A percentile compares a stretch with the other conserved stretches of the same genome.
Evolutionary conservation across 1,140 invertebrate species (phyloP).

Genomic region (Drosophila rufa): DNA sequence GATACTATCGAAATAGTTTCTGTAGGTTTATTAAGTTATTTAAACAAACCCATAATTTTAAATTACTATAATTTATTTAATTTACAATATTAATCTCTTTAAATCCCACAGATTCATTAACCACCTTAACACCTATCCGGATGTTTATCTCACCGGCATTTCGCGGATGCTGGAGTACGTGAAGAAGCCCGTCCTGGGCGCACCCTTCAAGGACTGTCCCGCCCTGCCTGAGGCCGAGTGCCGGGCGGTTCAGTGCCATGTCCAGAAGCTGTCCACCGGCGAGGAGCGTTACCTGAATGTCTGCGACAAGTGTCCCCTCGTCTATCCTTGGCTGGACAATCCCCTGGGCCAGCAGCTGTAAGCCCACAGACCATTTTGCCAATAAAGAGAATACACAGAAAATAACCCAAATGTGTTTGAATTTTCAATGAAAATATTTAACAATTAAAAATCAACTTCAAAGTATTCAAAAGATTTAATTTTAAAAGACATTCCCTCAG

Average conservation of each 20-base stretch:
- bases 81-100: not conserved
- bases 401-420: constrained; percentile 22
- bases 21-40: too few relatives aligned
- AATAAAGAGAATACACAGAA: constrained; percentile 39
- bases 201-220: constrained; percentile 69
- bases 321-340: constrained; percentile 86
- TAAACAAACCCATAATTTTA: too few relatives aligned
- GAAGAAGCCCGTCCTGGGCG: constrained; percentile 62
- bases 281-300: constrained; percentile 85
- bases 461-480: too few relatives aligned
- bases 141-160: constrained; percentile 86
- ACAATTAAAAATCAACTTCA: too few relatives aligned
- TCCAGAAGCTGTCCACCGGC: constrained; percentile 72
- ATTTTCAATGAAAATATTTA: not conserved
- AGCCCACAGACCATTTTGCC: not conserved
- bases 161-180: constrained; percentile 77
- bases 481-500: too few relatives aligned
- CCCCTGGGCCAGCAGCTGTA: constrained; percentile 74
- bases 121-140: constrained; percentile 85
- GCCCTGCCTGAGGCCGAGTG: constrained; percentile 62
- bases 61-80: too few relatives aligned
- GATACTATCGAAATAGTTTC: too few relatives aligned
- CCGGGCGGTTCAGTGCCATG: constrained; percentile 63
- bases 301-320: constrained; percentile 84
- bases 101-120: constrained; percentile 85